These are phyloP conservation scores for Colossoma macropomum DNA, from an alignment of 2,113 vertebrate genomes.

Conservation along the genomic window DNA sequence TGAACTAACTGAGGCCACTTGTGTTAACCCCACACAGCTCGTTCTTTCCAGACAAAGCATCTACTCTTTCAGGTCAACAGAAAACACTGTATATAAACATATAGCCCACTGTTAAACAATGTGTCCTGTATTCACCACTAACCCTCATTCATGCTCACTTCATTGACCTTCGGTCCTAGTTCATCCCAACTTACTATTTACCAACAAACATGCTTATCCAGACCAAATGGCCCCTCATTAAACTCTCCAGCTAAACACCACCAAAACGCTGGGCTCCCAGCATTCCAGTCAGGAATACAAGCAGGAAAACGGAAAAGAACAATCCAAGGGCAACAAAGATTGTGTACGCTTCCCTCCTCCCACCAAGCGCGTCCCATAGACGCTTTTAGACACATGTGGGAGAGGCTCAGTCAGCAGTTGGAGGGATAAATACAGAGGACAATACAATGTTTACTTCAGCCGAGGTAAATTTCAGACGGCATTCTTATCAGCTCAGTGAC, in stretches of 20 bases:
- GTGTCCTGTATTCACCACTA: no score
- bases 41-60: not conserved
- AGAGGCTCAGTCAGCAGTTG: conserved; percentile 23
- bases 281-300: conserved; percentile 41
- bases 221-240: not conserved
- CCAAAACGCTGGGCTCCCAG: conserved; percentile 12
- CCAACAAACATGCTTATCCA: conserved; percentile 12
- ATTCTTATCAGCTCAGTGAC: conserved; percentile 36
- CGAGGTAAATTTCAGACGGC: conserved; percentile 37
- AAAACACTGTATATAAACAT: not conserved
- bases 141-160: not conserved
- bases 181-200: not conserved
- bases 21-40: not conserved
- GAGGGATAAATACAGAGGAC: conserved; percentile 51
- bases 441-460: conserved; percentile 43
- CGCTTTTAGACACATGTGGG: conserved; percentile 34
- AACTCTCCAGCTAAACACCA: conserved; percentile 8
- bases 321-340: conserved; percentile 55
- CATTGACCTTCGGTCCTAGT: not conserved
- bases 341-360: conserved; percentile 32
- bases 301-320: conserved; percentile 39
- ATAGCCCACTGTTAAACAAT: not conserved
- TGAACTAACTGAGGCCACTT: not conserved
- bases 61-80: not conserved
- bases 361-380: conserved; percentile 3